These are phyloP conservation scores for Oxyruncus cristatus DNA, from an alignment of 2,113 vertebrate species.

Conservation along the genomic window DNA sequence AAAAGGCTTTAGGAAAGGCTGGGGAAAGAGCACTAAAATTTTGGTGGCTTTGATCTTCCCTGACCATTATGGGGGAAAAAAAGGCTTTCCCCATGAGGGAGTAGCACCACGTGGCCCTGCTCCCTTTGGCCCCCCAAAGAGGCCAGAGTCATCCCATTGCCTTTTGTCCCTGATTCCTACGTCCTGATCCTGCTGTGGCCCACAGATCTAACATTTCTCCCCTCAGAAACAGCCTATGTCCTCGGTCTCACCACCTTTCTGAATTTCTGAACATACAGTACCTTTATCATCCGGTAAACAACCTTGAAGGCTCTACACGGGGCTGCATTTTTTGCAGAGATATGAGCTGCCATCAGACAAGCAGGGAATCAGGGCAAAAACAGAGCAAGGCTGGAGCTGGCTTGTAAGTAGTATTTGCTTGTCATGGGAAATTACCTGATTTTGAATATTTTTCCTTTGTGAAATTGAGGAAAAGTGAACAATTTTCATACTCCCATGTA, in stretches of 20 bases:
- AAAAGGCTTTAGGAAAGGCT: background rate
- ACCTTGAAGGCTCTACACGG: background rate
- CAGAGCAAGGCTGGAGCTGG: background rate
- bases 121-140: background rate
- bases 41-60: background rate
- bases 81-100: background rate
- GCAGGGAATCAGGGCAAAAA: background rate
- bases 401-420: background rate
- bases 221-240: background rate
- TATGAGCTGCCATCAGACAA: background rate
- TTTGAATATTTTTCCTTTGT: background rate
- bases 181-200: background rate
- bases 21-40: background rate
- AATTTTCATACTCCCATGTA: background rate
- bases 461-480: slow-evolving; percentile 1
- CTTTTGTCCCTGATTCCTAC: background rate
- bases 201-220: background rate
- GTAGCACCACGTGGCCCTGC: background rate
- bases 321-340: background rate
- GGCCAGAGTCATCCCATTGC: background rate
- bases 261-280: background rate
- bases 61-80: fast-evolving
- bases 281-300: background rate
- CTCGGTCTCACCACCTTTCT: background rate
- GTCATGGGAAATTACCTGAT: background rate